Base-by-base conservation (phyloP, 1,140 invertebrate species). In the Drosophila subobscura region DNA sequence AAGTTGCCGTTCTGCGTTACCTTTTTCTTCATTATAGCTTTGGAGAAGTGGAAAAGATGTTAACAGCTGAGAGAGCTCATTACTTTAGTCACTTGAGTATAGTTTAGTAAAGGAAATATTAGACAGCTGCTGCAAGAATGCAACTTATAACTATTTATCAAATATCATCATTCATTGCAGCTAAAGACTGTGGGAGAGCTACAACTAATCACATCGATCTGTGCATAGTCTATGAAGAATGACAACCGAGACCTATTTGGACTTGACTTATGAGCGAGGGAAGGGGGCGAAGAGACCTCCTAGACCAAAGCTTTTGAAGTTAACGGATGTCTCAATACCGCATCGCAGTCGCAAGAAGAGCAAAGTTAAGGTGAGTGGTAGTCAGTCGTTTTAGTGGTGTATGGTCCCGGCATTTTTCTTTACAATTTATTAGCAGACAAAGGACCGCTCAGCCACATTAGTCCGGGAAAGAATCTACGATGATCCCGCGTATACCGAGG, bases 401-500 rank as follows among this genome's bases (percentile, higher is more conserved):
- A 27, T 20, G 10, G 2, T 16, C 7, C 44, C 8, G 25, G 25
- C 5, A 44, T 16, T 6, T 5, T 27, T 23, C 4, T 20, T 14
- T 33, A 25, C 8, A 20, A 2, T 10, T 50, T 40, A 2, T 41
- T 50, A 56, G 1, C 56, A 91, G 89, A 65, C 73, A 2, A 91
- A 91, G 51, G 88, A 90, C 55, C 83, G 86, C 4, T 79, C 90
- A 12, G 47, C 86, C 0, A 81, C 68, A 0, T 57, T 66, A 5
- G 88, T 91, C 4, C 78, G 90, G 20, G 91, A 91, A 46, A 78
- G 91, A 8, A 91, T 91, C 37, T 86, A 91, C 5, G 91, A 92
- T 73, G 91, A 92, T 73, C 91, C 91, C 1, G 91, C 91, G 23
- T 92, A 91, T 42, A 92, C 91, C 2, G 91, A 91, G 47, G 91